Evolutionary conservation across 2,888 invertebrate genomes (phyloP).

Genomic region (Nezara viridula): DNA sequence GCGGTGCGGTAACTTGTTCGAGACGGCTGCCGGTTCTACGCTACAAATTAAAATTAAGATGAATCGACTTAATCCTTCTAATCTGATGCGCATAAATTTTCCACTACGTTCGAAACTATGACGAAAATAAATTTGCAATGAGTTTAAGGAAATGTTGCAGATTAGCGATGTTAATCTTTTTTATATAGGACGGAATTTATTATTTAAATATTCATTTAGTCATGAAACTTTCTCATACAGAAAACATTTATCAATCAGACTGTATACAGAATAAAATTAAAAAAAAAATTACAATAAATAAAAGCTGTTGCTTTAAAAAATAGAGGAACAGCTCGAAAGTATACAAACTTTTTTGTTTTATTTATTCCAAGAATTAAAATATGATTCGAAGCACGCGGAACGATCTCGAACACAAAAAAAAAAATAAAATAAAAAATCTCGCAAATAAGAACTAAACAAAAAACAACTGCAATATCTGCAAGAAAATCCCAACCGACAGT

Average conservation of each 20-base stretch:
- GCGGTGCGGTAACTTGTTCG: neutral
- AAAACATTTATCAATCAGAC: neutral
- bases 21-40: neutral
- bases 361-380: neutral
- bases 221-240: neutral
- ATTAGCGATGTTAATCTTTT: neutral
- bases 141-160: neutral
- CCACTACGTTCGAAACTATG: neutral
- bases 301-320: too few species aligned
- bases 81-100: conserved; percentile 4
- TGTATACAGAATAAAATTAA: too few species aligned
- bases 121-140: conserved; percentile 24
- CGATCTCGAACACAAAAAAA: neutral
- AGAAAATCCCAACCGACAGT: neutral
- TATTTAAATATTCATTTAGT: neutral
- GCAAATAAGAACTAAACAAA: neutral
- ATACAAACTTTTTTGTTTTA: neutral
- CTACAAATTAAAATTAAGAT: conserved; percentile 9
- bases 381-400: neutral
- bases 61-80: neutral
- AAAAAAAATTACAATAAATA: too few species aligned
- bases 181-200: neutral
- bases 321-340: neutral
- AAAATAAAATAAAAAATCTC: too few species aligned
- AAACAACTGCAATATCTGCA: conserved; percentile 28